Evolutionary conservation across 64 coral and sea anemone genomes (phyloP), one percentile per base, ranked within the genome.

Genomic region (Pachyseris speciosa): DNA sequence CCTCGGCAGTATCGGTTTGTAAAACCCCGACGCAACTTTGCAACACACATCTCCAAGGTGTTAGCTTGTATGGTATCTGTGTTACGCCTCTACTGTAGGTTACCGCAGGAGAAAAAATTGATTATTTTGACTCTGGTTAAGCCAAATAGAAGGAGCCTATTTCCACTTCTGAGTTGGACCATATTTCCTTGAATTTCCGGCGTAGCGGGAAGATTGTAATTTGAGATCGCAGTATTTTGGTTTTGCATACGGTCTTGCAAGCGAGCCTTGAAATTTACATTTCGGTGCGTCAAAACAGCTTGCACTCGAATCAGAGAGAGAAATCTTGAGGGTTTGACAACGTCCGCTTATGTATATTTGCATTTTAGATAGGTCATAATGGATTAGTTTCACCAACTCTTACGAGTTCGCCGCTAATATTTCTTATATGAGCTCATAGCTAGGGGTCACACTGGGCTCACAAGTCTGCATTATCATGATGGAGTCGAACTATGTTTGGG

Each of bases 111-210:
- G 39, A 71, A 39, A 79, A 79, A 57, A 57, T 17, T 34, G 2
- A 57, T 79, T 57, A 57, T 79, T 79, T 79, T 57, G 50, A 58
- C 75, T 57, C 19, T 59, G 29, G 47, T 51, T 22, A 51, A 51
- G 32, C 29, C 6, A 79, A 58, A 53, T 58, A 37, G 33, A 79
- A 20, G 75, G 22, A 6, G 22, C 9, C 19, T 26, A 40, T 39
- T 41, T 37, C n/a, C 20, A 61, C 5, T 24, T 61, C n/a, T 38
- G 16, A 1, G 0, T 16, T 1, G 4, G 16, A 20, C 19, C 16
- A 20, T 57, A 1, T 57, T 57, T 57, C 22, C 7, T 20, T 9
- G n/a, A 20, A 74, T 74, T 25, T 45, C 40, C 20, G n/a, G 22
- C 22, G 34, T 58, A 0, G 77, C 36, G 33, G 48, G 34, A 61